Evolutionary conservation across 2,888 invertebrate species (phyloP).

Genomic region (Pristionchus japonicus): DNA sequence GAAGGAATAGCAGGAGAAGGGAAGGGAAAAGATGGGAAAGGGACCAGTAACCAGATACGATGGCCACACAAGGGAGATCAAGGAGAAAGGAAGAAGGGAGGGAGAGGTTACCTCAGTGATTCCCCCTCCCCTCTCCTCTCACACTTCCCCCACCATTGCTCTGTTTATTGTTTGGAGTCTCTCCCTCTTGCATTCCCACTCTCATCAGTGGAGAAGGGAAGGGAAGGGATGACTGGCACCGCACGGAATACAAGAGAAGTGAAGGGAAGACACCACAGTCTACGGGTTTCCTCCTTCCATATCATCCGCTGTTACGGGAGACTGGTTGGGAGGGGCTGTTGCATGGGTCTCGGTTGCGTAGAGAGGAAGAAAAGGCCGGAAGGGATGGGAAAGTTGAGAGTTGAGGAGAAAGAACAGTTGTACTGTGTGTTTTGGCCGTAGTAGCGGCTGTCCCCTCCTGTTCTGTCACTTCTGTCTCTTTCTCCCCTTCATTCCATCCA

Average conservation of each 20-base stretch:
- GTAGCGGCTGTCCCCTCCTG: not conserved
- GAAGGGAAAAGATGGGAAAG: not conserved
- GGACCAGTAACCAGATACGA: conserved; percentile 22
- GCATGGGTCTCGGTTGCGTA: not conserved
- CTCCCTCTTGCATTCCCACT: conserved; percentile 30
- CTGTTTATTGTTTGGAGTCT: conserved; percentile 42
- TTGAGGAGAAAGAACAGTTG: not conserved
- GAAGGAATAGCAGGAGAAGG: not conserved
- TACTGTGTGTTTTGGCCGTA: conserved; percentile 4
- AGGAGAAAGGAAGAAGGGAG: not conserved
- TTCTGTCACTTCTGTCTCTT: not conserved
- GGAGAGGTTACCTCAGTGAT: not conserved
- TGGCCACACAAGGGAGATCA: conserved; percentile 19
- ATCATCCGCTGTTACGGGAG: not conserved
- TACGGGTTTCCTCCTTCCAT: not conserved
- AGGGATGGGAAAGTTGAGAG: not conserved
- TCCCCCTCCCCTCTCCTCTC: conserved; percentile 1
- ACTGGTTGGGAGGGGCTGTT: not conserved
- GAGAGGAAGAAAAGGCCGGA: not conserved
- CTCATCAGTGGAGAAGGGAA: not conserved
- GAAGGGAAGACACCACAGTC: not conserved
- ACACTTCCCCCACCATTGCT: conserved; percentile 12
- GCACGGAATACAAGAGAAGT: not conserved
- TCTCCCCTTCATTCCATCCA: not conserved
- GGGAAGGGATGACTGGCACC: conserved; percentile 30